Conservation (phyloP, 2,113 vertebrate genomes). For the Scolopax mira region DNA sequence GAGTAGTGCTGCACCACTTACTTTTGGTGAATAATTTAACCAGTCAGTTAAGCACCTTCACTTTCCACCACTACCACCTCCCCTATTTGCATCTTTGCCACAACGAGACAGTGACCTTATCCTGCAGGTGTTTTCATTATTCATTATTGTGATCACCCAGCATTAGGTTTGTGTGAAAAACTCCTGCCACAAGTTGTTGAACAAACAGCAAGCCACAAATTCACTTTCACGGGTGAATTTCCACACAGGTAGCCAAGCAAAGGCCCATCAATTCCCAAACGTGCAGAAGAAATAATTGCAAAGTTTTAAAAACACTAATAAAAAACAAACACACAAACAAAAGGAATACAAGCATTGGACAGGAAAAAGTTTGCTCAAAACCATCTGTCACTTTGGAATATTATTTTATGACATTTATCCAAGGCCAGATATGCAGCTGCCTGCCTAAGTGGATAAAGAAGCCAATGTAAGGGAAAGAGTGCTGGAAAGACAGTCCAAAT, state of each 20-base stretch:
- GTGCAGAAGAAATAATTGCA: neutral
- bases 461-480: neutral
- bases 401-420: neutral
- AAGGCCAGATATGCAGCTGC: neutral
- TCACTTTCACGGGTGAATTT: conserved; percentile 3
- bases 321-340: neutral
- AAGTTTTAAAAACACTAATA: neutral
- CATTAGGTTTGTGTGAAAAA: neutral
- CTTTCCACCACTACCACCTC: neutral
- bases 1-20: neutral
- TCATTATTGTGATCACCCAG: neutral
- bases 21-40: conserved; percentile 14
- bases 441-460: neutral
- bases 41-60: neutral
- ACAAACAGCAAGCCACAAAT: neutral
- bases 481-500: neutral
- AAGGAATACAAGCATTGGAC: neutral
- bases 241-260: neutral
- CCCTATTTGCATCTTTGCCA: neutral
- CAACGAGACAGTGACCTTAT: neutral
- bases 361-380: neutral
- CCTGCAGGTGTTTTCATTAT: neutral
- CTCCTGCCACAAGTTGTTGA: neutral
- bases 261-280: neutral
- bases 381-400: neutral